Percentiles rank a stretch among this genome's conserved stretches.
phyloP scores from a whole-genome alignment of 2,797 vertebrate genomes.

The Silurus lanzhouensis region DNA sequence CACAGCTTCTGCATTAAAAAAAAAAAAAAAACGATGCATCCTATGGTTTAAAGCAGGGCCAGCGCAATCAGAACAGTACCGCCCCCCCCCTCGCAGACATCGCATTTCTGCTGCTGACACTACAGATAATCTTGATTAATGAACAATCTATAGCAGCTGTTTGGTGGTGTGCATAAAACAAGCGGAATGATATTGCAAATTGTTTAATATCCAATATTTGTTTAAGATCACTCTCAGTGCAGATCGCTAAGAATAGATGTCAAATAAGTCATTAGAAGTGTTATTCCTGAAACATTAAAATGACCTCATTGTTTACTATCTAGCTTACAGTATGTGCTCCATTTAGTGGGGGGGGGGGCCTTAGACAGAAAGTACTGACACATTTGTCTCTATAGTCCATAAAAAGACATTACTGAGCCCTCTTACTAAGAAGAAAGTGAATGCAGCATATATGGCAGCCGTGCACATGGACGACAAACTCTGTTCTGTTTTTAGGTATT shows the following conservation, averaged over 20 bases:
- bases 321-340: not conserved
- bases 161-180: constrained; percentile 3
- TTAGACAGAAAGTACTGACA: not conserved
- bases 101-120: not conserved
- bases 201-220: not conserved
- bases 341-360: not conserved
- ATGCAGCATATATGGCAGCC: not conserved
- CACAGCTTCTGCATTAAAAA: too few species aligned
- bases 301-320: not conserved
- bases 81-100: not conserved
- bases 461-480: not conserved
- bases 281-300: not conserved
- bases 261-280: not conserved
- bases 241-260: not conserved
- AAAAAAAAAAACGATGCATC: too few species aligned
- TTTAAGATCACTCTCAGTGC: not conserved
- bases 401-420: not conserved
- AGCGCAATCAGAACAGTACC: not conserved
- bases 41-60: not conserved
- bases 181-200: not conserved
- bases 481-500: not conserved
- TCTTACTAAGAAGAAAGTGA: not conserved
- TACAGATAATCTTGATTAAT: not conserved
- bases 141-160: not conserved
- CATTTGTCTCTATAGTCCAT: not conserved